Conservation (phyloP, 2,888 invertebrate genomes). For the Zhuqinia jingwanae region DNA sequence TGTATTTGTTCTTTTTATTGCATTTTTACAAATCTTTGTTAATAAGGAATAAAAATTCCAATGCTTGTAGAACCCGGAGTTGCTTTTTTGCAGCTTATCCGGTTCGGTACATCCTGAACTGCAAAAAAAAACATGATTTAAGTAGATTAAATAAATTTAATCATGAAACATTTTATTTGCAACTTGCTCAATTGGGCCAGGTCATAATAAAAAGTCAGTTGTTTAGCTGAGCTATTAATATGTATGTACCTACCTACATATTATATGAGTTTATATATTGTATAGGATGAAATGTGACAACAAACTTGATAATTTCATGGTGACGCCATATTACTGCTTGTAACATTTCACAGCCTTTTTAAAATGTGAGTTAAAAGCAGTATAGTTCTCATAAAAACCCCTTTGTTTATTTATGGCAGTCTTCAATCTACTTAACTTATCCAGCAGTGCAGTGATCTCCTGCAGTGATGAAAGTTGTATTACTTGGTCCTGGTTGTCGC, state of each 20-base stretch:
- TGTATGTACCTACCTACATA: neutral
- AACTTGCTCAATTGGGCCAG: neutral
- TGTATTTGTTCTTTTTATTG: too few species aligned
- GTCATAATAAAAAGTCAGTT: constrained; percentile 7
- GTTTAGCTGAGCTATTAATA: neutral
- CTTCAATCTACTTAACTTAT: constrained; percentile 35
- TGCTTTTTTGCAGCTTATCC: neutral
- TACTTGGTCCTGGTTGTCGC: constrained; percentile 10
- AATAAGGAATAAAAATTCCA: too few species aligned
- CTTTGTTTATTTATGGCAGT: constrained; percentile 1
- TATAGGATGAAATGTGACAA: neutral
- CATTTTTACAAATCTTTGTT: too few species aligned
- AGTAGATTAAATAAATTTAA: neutral
- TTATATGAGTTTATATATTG: neutral
- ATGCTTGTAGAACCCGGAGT: neutral
- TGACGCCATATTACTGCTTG: too few species aligned
- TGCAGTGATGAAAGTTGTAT: constrained; percentile 40
- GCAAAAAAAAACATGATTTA: neutral
- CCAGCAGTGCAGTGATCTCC: constrained; percentile 42
- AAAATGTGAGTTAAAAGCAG: too few species aligned
- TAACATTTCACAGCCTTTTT: neutral
- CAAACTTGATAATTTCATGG: too few species aligned
- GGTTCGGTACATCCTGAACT: constrained; percentile 14
- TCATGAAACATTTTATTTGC: neutral
- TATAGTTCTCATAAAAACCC: neutral